These are phyloP conservation scores for Melopsittacus undulatus DNA, from an alignment of 2,797 vertebrate genomes.

Conservation along the genomic window DNA sequence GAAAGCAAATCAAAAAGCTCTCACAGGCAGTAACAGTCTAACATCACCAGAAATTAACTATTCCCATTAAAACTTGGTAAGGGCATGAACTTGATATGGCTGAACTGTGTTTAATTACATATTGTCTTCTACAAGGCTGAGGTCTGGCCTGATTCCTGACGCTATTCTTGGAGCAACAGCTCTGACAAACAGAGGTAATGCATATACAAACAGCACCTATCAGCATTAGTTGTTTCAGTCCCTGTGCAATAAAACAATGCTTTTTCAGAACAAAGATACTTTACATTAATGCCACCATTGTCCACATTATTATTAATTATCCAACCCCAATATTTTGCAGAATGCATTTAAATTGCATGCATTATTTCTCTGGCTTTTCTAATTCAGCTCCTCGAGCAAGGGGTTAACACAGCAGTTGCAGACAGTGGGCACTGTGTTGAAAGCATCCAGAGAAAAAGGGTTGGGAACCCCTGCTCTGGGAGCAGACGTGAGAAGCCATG, in stretches of 20 bases:
- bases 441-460: background rate
- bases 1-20: constrained; percentile 30
- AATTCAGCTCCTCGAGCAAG: background rate
- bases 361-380: background rate
- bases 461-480: background rate
- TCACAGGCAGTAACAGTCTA: background rate
- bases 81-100: background rate
- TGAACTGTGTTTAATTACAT: background rate
- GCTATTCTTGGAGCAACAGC: background rate
- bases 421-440: background rate
- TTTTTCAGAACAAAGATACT: background rate
- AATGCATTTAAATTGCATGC: background rate
- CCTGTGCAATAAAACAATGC: background rate
- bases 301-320: background rate
- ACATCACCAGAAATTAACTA: background rate
- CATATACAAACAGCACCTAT: background rate
- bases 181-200: background rate
- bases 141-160: background rate
- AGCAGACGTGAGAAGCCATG: background rate
- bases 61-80: background rate
- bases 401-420: background rate
- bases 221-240: background rate
- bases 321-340: background rate
- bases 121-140: background rate
- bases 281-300: background rate